Base-by-base conservation (phyloP, 2,113 vertebrate genomes). In the Grantiella picta region DNA sequence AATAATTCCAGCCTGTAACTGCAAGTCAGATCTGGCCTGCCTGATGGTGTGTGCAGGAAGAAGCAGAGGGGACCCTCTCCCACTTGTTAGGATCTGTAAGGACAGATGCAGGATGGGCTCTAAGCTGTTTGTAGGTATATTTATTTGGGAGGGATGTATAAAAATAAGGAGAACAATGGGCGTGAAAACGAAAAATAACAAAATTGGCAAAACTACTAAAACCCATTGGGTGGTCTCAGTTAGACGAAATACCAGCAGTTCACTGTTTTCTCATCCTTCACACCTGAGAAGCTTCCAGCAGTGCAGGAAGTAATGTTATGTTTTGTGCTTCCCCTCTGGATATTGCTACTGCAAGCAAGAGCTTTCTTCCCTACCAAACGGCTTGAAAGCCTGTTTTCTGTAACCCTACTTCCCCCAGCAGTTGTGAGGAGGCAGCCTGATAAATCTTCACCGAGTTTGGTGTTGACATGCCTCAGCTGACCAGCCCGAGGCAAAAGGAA, bases 401-500 rank as follows among this genome's bases (percentile, higher is more conserved):
- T 88, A 68, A 59, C 53, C 52, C 40, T 25, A 0, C 38, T 81
- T 95, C 47, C 79, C 80, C 69, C 54, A 64, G 85, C 80, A 90
- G 79, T 9, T 83, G 82, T 25, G 25, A 88, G 68, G 59, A 60
- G 47, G 60, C 76, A 75, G 61, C 14, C 50, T 94, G 90, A 90
- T 92, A 96, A 93, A 90, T 94, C 86, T 76, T 68, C 69, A 15
- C 68, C 86, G 91, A 76, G 80, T 93, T 93, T 92, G 76, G 86
- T 86, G 76, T 54, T 85, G 92, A 92, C 9, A 1, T 28, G 72
- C 68, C 88, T 95, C 92, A 94, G 85, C 90, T 96, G 92, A 93
- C 93, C 52, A 36, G 83, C 85, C 88, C 1, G 12, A 92, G 77
- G 86, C 88, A 60, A 80, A 84, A 72, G 33, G 72, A 66, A 64